These are phyloP conservation scores for Campaea margaritaria DNA, from an alignment of 2,888 invertebrate genomes.

Conservation along the genomic window DNA sequence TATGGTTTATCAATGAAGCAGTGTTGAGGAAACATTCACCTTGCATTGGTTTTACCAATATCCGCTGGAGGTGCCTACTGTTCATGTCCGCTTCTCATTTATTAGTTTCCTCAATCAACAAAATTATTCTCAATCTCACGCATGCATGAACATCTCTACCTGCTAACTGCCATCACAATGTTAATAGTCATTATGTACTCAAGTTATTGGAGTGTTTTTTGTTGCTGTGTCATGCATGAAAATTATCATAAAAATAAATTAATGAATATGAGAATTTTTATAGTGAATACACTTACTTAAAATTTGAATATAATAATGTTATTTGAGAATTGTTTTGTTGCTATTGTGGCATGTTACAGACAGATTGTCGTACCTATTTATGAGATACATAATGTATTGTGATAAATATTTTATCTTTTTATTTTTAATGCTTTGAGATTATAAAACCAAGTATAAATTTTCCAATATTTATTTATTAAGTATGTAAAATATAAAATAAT, in stretches of 20 bases:
- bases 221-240: not conserved
- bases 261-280: not conserved
- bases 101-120: not conserved
- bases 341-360: slow-evolving; percentile 11
- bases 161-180: not conserved
- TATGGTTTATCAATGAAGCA: not conserved
- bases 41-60: slow-evolving; percentile 3
- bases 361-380: not conserved
- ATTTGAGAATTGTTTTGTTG: slow-evolving; percentile 15
- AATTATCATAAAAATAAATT: not conserved
- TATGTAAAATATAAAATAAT: too few species aligned
- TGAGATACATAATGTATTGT: not conserved
- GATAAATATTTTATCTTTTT: not conserved
- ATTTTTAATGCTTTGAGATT: too few species aligned
- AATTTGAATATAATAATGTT: not conserved
- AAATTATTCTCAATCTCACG: slow-evolving; percentile 4
- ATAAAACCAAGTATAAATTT: too few species aligned
- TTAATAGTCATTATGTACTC: not conserved
- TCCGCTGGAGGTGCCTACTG: slow-evolving; percentile 7
- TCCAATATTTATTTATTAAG: too few species aligned
- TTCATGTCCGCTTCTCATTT: not conserved
- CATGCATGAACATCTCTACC: too few species aligned
- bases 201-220: not conserved
- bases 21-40: slow-evolving; percentile 5
- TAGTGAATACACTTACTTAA: not conserved